A percentile compares a stretch with the other conserved stretches of the same genome.
These are phyloP conservation scores for Microchrysa polita DNA, from an alignment of 2,888 invertebrate genomes.

Conservation along the genomic window DNA sequence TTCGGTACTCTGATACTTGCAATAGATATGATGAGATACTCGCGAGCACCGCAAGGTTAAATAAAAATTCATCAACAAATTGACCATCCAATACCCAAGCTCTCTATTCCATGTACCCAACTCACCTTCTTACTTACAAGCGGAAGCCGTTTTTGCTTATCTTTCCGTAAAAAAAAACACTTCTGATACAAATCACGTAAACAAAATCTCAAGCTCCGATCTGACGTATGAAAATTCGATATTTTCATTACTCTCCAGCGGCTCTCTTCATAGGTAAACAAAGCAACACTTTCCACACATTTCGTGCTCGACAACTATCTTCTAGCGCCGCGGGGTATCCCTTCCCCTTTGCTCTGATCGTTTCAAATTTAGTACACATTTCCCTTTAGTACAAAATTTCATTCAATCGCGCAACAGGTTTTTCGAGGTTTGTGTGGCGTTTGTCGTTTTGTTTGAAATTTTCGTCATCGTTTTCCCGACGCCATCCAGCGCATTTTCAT, in stretches of 20 bases:
- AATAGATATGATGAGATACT: too few relatives aligned
- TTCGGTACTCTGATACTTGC: too few relatives aligned
- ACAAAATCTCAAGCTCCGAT: neutral
- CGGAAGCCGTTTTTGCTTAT: too few relatives aligned
- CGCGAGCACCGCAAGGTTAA: too few relatives aligned
- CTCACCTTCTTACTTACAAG: too few relatives aligned
- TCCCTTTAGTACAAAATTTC: constrained; percentile 30
- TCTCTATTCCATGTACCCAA: too few relatives aligned
- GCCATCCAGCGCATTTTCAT: neutral
- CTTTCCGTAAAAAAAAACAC: too few relatives aligned
- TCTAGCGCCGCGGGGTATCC: neutral
- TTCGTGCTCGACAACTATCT: neutral
- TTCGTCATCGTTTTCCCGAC: constrained; percentile 1
- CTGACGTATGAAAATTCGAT: neutral
- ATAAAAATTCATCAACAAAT: too few relatives aligned
- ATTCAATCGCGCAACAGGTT: constrained; percentile 3
- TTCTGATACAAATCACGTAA: neutral
- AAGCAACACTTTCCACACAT: neutral
- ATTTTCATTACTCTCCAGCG: neutral
- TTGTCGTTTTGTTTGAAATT: constrained; percentile 37
- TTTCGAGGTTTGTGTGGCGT: too few relatives aligned
- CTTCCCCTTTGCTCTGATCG: constrained; percentile 6
- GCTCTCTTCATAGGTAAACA: neutral
- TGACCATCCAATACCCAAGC: too few relatives aligned
- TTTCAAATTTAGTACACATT: constrained; percentile 16